Conservation (phyloP, 2,888 invertebrate genomes). For the Yponomeuta malinellus region DNA sequence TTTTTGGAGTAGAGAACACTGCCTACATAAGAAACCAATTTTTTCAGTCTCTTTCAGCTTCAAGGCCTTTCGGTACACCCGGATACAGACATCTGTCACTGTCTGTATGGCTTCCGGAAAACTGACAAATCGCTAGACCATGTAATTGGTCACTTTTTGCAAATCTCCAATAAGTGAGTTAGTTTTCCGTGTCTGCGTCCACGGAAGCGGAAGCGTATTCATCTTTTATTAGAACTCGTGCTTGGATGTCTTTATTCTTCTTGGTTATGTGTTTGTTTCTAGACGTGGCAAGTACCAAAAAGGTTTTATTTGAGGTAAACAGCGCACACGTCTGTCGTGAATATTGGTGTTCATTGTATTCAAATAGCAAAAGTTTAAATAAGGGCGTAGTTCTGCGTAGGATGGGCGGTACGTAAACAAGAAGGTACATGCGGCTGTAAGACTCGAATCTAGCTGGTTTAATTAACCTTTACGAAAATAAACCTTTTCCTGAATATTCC, state of each 20-base stretch:
- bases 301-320: not conserved
- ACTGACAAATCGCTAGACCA: not conserved
- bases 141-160: conserved; percentile 8
- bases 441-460: not conserved
- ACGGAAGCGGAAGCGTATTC: conserved; percentile 6
- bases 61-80: not conserved
- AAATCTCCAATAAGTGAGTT: not conserved
- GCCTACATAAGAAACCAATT: not conserved
- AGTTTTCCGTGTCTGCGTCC: not conserved
- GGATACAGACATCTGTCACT: not conserved
- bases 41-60: not conserved
- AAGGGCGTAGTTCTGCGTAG: not conserved
- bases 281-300: not conserved
- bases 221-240: not conserved
- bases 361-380: conserved; percentile 4
- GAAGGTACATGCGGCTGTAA: not conserved
- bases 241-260: too few relatives aligned
- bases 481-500: not conserved
- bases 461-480: conserved; percentile 8
- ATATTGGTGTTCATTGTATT: conserved; percentile 4
- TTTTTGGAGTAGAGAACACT: not conserved
- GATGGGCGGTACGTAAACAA: not conserved
- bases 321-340: not conserved
- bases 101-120: conserved; percentile 4
- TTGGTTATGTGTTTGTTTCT: not conserved